These are phyloP conservation scores for Arbacia lixula DNA, from an alignment of 53 echinoderm and acorn worm species.

Conservation along the genomic window DNA sequence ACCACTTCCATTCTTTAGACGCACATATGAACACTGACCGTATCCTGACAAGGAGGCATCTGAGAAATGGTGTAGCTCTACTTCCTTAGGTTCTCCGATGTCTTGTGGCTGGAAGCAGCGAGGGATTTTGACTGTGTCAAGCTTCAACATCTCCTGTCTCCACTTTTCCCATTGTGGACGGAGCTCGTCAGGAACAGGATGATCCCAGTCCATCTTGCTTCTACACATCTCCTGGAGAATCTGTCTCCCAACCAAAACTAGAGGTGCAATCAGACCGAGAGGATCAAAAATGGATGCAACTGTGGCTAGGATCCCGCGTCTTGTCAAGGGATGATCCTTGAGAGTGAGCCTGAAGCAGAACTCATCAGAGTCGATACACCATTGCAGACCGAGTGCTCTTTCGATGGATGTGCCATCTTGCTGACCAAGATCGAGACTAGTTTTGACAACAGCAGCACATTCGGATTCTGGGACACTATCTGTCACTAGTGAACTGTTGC, in stretches of 20 bases:
- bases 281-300: conserved; percentile 64
- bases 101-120: conserved; percentile 61
- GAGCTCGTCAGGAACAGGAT: conserved; percentile 17
- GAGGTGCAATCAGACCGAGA: conserved; percentile 56
- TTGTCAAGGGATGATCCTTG: conserved; percentile 12
- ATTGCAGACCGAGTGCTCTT: conserved; percentile 66
- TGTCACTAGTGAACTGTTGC: conserved; percentile 60
- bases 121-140: conserved; percentile 40
- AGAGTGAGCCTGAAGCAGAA: conserved; percentile 55
- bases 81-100: too few relatives aligned
- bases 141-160: conserved; percentile 38
- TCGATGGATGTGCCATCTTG: conserved; percentile 50
- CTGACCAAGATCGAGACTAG: background rate
- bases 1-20: conserved; percentile 29
- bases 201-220: conserved; percentile 57
- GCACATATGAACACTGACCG: conserved; percentile 67
- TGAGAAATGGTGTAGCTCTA: conserved; percentile 70
- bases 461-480: conserved; percentile 46
- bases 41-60: conserved; percentile 67
- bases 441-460: too few relatives aligned
- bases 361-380: conserved; percentile 61
- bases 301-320: conserved; percentile 59
- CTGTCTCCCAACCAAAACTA: conserved; percentile 37
- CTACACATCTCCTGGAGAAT: conserved; percentile 61
- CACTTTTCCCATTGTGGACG: conserved; percentile 65